Percentiles rank a stretch among this genome's conserved stretches.
phyloP scores from a whole-genome alignment of 1,140 invertebrate genomes.

The Potamilus streckersoni region DNA sequence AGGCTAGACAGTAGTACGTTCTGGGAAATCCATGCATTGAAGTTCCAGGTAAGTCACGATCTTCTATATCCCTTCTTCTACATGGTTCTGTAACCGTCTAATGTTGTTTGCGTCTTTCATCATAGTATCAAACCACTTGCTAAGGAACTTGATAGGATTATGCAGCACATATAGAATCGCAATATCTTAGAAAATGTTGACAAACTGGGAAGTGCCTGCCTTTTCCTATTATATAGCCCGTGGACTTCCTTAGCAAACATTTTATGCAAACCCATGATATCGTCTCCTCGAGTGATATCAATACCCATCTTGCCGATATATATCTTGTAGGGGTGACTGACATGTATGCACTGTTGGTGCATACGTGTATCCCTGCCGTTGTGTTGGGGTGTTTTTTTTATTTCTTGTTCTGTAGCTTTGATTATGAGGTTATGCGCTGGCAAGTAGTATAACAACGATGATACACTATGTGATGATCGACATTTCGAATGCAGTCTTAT shows the following conservation, averaged over 20 bases:
- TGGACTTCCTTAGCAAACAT: slow-evolving; percentile 20
- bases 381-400: slow-evolving; percentile 6
- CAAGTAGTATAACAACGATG: slow-evolving; percentile 10
- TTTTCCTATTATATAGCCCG: slow-evolving; percentile 26
- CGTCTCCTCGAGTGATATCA: slow-evolving; percentile 5
- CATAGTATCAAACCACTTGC: slow-evolving; percentile 18
- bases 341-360: slow-evolving; percentile 19
- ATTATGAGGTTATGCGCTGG: slow-evolving; percentile 6
- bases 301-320: slow-evolving; percentile 12
- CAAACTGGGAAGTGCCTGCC: slow-evolving; percentile 4
- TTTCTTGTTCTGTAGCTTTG: slow-evolving; percentile 18
- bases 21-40: slow-evolving; percentile 32
- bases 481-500: slow-evolving; percentile 15
- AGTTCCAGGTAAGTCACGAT: slow-evolving; percentile 29
- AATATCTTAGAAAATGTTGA: neutral
- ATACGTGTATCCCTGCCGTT: slow-evolving; percentile 7
- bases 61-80: slow-evolving; percentile 19
- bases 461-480: slow-evolving; percentile 25
- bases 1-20: slow-evolving; percentile 27
- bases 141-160: slow-evolving; percentile 15
- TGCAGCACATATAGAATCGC: slow-evolving; percentile 7
- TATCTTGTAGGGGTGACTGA: slow-evolving; percentile 22
- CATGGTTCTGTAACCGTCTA: neutral
- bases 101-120: slow-evolving; percentile 21
- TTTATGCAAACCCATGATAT: slow-evolving; percentile 15